These are phyloP conservation scores for Odontocerum albicorne DNA, from an alignment of 2,888 invertebrate genomes.

Conservation along the genomic window DNA sequence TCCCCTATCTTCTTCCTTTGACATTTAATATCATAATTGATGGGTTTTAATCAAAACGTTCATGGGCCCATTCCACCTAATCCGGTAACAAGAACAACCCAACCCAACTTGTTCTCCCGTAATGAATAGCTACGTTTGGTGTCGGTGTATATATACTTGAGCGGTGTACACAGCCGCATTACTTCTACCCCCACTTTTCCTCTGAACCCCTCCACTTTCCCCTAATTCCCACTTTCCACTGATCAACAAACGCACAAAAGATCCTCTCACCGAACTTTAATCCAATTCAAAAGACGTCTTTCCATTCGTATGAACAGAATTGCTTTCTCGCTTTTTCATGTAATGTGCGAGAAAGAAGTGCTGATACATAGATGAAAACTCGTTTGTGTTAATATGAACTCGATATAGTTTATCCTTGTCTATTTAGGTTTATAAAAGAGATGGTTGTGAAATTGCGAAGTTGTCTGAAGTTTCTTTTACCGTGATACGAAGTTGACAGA, in stretches of 20 bases:
- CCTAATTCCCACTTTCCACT: not conserved
- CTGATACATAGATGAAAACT: too few relatives aligned
- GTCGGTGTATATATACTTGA: not conserved
- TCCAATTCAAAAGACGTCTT: not conserved
- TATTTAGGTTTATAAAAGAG: too few relatives aligned
- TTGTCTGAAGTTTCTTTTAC: not conserved
- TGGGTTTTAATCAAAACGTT: too few relatives aligned
- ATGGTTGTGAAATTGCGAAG: not conserved
- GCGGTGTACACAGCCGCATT: not conserved
- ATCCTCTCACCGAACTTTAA: not conserved
- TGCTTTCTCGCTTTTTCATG: not conserved
- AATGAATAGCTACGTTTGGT: not conserved
- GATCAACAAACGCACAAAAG: not conserved
- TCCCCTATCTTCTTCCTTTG: too few relatives aligned
- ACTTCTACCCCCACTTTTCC: not conserved
- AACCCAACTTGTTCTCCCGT: too few relatives aligned
- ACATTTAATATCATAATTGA: too few relatives aligned
- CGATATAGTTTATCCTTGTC: too few relatives aligned
- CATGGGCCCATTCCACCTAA: too few relatives aligned
- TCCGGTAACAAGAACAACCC: too few relatives aligned
- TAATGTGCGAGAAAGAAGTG: too few relatives aligned
- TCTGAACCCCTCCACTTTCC: not conserved
- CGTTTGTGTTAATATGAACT: too few relatives aligned
- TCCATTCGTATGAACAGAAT: not conserved
- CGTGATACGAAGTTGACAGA: not conserved